Evolutionary conservation across 2,113 vertebrate species (phyloP), one percentile per base, ranked within the genome.

Genomic region (Phrynosoma blainvillii): DNA sequence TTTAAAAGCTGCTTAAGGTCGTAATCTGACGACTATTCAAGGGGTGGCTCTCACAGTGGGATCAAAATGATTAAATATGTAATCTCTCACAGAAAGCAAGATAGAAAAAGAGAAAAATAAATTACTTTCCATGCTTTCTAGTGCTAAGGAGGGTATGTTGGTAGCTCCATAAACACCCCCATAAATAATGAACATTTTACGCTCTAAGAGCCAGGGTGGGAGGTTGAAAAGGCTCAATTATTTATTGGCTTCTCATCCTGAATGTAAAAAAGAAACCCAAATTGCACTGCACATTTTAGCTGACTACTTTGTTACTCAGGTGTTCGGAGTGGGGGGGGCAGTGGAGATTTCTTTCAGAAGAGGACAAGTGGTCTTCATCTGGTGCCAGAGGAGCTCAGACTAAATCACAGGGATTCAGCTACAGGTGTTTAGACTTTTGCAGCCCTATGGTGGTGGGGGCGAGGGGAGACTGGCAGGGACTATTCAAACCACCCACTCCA

Each of bases 171-270:
- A 88, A 89, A 82, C 80, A 68, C 10, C 74, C 14, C 89, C 90
- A 76, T 87, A 42, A 82, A 70, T 70, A 84, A 66, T 86, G 81
- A 87, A 78, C 40, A 81, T 12, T 23, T 86, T 56, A 40, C 25
- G 59, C 23, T 18, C 76, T 68, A 32, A 52, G 68, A 52, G 40
- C 62, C 20, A 30, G 27, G 40, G 40, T 23, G 52, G 86, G 14
- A 18, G 56, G 40, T 82, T 82, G 73, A 52, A 85, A 88, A 30
- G 30, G 86, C 89, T 88, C 90, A 87, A 92, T 87, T 85, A 30
- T 77, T 85, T 56, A 84, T 85, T 68, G 65, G 2, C 25, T 88
- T 68, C 1, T 13, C 32, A 87, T 87, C 59, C 14, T 13, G 62
- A 76, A 85, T 7, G 56, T 6, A 70, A 42, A 74, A 18, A 66